Percentiles rank a stretch among this genome's conserved stretches.
Evolutionary conservation across 1,140 invertebrate species (phyloP).

Genomic region (Euglossa dilemma): DNA sequence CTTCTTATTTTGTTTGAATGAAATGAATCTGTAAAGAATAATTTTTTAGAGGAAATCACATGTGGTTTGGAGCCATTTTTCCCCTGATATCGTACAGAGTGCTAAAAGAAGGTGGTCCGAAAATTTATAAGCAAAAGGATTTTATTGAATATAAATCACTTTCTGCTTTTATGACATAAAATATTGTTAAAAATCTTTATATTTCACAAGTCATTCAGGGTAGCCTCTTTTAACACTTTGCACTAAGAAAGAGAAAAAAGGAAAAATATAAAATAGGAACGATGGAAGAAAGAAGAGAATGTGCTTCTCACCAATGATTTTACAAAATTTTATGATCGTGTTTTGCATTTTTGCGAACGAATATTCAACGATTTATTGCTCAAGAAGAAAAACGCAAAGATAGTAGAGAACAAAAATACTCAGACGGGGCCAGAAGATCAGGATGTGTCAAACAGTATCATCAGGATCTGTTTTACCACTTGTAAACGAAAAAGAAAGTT

Average conservation of each 20-base stretch:
- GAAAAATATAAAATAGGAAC: too few species aligned
- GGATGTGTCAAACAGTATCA: conserved; percentile 3
- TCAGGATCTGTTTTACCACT: background rate
- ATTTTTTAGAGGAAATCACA: background rate
- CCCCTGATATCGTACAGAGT: background rate
- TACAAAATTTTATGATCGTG: background rate
- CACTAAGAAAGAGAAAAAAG: background rate
- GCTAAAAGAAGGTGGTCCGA: background rate
- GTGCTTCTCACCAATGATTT: background rate
- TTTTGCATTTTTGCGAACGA: background rate
- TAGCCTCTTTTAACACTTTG: background rate
- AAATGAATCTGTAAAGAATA: background rate
- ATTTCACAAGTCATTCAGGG: background rate
- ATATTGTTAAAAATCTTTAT: background rate
- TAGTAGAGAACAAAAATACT: background rate
- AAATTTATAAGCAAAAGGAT: background rate
- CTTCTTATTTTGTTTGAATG: background rate
- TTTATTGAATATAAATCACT: background rate
- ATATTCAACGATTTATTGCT: background rate
- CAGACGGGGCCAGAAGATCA: background rate
- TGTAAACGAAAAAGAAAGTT: background rate
- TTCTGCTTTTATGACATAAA: background rate
- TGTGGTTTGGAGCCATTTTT: background rate
- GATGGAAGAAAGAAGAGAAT: background rate
- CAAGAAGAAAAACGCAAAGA: background rate